Evolutionary conservation across 2,113 vertebrate genomes (phyloP).

Genomic region (Lucifuga dentata): DNA sequence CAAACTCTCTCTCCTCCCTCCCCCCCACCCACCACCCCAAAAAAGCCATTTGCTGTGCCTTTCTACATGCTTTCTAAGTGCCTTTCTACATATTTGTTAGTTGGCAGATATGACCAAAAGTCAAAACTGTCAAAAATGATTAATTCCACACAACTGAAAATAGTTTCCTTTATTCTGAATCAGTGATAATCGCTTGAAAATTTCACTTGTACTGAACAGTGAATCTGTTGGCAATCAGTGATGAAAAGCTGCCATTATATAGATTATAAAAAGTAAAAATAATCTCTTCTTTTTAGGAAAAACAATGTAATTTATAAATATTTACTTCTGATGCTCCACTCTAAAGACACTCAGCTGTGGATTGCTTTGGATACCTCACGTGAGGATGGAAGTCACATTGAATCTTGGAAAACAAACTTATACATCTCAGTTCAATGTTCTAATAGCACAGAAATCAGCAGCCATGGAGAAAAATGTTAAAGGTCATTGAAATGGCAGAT

Average conservation of each 20-base stretch:
- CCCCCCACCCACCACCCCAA: no score
- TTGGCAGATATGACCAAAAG: no score
- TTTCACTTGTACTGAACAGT: slow-evolving; percentile 39
- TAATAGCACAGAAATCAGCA: slow-evolving; percentile 23
- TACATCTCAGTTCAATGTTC: slow-evolving; percentile 46
- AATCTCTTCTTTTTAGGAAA: slow-evolving; percentile 45
- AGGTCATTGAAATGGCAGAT: slow-evolving; percentile 20
- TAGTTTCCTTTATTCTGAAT: slow-evolving; percentile 63
- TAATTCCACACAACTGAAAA: slow-evolving; percentile 11
- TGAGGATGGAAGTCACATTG: slow-evolving; percentile 48
- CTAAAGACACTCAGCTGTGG: slow-evolving; percentile 26
- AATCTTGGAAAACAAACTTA: slow-evolving; percentile 56
- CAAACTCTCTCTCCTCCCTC: no score
- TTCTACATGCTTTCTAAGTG: no score
- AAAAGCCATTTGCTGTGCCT: no score
- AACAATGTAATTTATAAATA: slow-evolving; percentile 39
- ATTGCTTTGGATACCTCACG: slow-evolving; percentile 22
- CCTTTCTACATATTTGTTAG: no score
- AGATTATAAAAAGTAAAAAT: slow-evolving; percentile 71
- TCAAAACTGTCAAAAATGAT: not conserved
- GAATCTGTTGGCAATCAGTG: slow-evolving; percentile 62
- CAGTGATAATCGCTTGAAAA: slow-evolving; percentile 45
- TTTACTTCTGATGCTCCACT: slow-evolving; percentile 37
- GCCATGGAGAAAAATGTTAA: not conserved
- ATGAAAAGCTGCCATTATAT: slow-evolving; percentile 73